Base-by-base conservation (phyloP, 2,113 vertebrate species). In the Tiliqua scincoides region DNA sequence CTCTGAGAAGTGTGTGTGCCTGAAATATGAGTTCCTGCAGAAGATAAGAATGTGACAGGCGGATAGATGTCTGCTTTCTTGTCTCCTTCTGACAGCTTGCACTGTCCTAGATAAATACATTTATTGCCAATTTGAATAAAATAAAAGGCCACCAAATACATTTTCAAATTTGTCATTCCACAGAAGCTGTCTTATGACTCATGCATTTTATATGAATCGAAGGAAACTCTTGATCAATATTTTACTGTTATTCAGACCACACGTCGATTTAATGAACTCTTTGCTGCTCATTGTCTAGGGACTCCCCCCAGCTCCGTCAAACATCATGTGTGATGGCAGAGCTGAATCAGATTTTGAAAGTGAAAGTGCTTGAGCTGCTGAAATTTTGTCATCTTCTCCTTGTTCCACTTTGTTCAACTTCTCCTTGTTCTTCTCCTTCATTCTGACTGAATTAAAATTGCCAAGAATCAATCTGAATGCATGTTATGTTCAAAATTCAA, bases 81-180 rank as follows among this genome's bases (percentile, higher is more conserved):
- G 8, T 20, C 21, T 27, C 37, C 18, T 67, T 6, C 32, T 65
- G 54, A 40, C 72, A 75, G 35, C 27, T 70, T 68, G 43, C 25
- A 54, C 62, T 85, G 63, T 18, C 27, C 62, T 57, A 73, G 43
- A 63, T 75, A 75, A 84, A 61, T 54, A 57, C 48, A 67, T 77
- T 67, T 57, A n/a, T 91, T 87, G 92, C 63, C 80, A 74, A 88
- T 84, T 67, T 85, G 86, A 89, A 83, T 87, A 86, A 90, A 79
- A 87, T 23, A 82, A 80, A 63, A 32, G 2, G 4, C n/a, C 79
- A 62, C 0, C 79, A 30, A 78, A 79, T 82, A 40, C 37, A n/a
- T 89, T 86, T 94, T 93, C 62, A 71, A 6, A 61, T 82, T 78
- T 88, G 21, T 93, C 83, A 68, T 89, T 70, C 87, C 35, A 85